Conservation (phyloP, 1,140 invertebrate species). For the Notospermus geniculatus region DNA sequence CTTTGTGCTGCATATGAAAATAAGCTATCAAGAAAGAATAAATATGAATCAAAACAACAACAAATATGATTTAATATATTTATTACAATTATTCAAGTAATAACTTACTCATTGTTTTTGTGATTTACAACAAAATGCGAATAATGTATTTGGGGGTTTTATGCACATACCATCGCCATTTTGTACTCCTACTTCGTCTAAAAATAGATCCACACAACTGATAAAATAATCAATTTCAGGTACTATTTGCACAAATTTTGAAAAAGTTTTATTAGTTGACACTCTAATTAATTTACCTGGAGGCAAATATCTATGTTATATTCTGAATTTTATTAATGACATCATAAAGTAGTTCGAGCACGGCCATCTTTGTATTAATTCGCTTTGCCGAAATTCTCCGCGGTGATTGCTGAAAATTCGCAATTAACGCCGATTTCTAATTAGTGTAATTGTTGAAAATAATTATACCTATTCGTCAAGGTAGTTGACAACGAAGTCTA, state of each 20-base stretch:
- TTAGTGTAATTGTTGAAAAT: background rate
- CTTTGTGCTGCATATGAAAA: no score
- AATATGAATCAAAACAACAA: no score
- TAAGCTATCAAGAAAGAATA: no score
- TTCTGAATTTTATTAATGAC: background rate
- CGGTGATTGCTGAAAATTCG: background rate
- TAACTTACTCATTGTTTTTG: no score
- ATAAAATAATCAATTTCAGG: background rate
- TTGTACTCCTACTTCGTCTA: background rate
- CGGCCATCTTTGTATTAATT: background rate
- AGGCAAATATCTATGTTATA: background rate
- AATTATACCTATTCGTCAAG: background rate
- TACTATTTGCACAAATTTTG: background rate
- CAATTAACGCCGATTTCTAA: background rate
- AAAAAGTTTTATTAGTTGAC: no score
- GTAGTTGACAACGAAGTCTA: constrained; percentile 2
- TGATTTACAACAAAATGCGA: no score
- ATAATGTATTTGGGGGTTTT: background rate
- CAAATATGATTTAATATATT: no score
- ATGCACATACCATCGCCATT: background rate
- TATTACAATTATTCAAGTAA: no score
- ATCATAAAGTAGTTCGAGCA: constrained; percentile 11
- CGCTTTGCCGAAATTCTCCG: background rate
- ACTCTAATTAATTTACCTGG: no score
- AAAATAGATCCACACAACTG: no score